Evolutionary conservation across 2,113 vertebrate species (phyloP).

Genomic region (Nerophis ophidion): DNA sequence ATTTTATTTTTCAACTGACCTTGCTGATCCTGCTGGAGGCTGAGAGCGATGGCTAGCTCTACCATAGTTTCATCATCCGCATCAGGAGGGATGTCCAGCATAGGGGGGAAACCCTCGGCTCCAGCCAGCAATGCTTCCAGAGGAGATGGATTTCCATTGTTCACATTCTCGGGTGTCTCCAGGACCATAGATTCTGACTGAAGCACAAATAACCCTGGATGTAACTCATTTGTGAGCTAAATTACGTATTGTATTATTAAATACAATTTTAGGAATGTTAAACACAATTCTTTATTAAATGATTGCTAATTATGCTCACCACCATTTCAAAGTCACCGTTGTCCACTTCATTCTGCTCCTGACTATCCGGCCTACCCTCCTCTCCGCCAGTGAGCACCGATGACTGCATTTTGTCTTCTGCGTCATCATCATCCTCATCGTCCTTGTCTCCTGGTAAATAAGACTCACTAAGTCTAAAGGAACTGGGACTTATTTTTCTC

Average conservation of each 20-base stretch:
- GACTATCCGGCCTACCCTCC: conserved; percentile 86
- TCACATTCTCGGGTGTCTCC: conserved; percentile 92
- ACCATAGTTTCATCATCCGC: conserved; percentile 99
- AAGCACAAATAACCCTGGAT: conserved; percentile 22
- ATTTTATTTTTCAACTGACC: conserved; percentile 70
- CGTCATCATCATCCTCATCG: conserved; percentile 91
- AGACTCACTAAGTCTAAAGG: background rate
- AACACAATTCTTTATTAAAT: background rate
- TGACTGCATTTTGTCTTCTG: conserved; percentile 92
- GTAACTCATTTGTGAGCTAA: background rate
- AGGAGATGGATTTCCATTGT: conserved; percentile 95
- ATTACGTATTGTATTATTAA: background rate
- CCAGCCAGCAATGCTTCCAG: conserved; percentile 94
- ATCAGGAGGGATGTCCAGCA: conserved; percentile 97
- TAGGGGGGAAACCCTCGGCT: conserved; percentile 94
- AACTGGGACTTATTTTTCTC: background rate
- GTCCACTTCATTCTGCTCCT: conserved; percentile 94
- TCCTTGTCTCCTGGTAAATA: conserved; percentile 89
- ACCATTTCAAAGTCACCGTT: conserved; percentile 99
- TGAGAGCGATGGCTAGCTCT: conserved; percentile 93
- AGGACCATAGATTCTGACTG: conserved; percentile 98
- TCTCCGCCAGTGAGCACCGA: conserved; percentile 84
- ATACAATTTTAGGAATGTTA: background rate
- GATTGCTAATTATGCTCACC: conserved; percentile 71
- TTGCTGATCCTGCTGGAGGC: conserved; percentile 97